phyloP scores from a whole-genome alignment of 2,113 vertebrate species.

The Crotophaga sulcirostris region DNA sequence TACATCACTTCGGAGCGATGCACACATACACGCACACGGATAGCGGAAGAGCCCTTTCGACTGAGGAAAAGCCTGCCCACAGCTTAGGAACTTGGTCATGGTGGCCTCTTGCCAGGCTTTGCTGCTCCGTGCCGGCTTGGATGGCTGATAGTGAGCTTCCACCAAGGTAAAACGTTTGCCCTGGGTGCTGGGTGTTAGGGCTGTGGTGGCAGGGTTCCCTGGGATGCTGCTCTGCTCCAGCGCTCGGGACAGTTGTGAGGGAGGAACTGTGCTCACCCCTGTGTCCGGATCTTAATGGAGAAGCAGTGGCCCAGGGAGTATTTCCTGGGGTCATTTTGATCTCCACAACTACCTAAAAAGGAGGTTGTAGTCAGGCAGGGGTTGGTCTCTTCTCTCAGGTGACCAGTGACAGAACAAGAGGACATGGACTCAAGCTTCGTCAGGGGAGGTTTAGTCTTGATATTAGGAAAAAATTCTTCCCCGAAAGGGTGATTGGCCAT shows the following conservation, averaged over 20 bases:
- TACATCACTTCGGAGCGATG: conserved; percentile 65
- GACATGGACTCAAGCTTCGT: too few relatives aligned
- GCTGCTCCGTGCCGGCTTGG: rapidly evolving
- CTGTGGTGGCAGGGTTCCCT: rapidly evolving
- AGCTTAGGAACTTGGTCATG: neutral
- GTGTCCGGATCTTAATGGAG: neutral
- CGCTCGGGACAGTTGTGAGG: rapidly evolving
- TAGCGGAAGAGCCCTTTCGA: neutral
- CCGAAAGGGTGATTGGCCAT: too few relatives aligned
- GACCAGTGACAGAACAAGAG: too few relatives aligned
- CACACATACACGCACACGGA: neutral
- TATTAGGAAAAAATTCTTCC: too few relatives aligned
- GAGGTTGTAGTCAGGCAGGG: too few relatives aligned
- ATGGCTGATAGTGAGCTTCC: neutral
- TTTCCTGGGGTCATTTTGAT: too few relatives aligned
- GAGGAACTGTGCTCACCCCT: neutral
- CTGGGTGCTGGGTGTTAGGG: neutral
- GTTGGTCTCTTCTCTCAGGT: too few relatives aligned
- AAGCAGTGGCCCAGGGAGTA: too few relatives aligned
- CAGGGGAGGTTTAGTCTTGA: too few relatives aligned
- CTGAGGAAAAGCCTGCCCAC: neutral
- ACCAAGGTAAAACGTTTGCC: neutral
- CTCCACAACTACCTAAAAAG: too few relatives aligned
- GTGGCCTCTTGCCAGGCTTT: neutral
- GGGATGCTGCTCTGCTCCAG: neutral